Evolutionary conservation across 1,140 invertebrate genomes (phyloP).

Genomic region (Steinernema khuongi): DNA sequence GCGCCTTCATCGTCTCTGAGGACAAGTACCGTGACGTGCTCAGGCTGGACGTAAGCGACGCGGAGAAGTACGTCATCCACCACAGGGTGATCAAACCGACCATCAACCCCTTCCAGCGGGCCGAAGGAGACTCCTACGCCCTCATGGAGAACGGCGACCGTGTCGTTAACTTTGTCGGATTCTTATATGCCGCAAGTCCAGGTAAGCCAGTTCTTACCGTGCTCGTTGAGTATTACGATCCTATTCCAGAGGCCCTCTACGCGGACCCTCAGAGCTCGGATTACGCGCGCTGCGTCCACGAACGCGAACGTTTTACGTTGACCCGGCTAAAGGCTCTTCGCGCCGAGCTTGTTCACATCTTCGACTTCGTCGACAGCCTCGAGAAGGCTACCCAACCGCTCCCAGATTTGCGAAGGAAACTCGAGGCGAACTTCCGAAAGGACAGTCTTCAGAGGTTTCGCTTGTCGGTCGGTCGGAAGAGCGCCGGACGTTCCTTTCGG

Average conservation of each 20-base stretch:
- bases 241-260: neutral
- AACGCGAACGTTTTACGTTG: neutral
- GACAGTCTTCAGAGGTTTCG: too few species aligned
- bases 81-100: neutral
- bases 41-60: neutral
- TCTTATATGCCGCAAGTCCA: neutral
- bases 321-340: neutral
- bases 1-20: neutral
- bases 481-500: too few species aligned
- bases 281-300: neutral
- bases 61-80: conserved; percentile 2
- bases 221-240: neutral
- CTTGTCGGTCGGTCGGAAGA: too few species aligned
- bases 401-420: neutral
- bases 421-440: neutral
- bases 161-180: neutral
- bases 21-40: neutral
- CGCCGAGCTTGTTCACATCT: neutral
- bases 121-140: neutral
- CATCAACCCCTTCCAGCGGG: neutral
- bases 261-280: neutral
- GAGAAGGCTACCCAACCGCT: neutral
- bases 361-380: neutral
- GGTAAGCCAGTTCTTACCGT: neutral
- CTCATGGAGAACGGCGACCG: neutral